Conservation (phyloP, 2,888 invertebrate species). For the Prosopocoilus inquinatus region DNA sequence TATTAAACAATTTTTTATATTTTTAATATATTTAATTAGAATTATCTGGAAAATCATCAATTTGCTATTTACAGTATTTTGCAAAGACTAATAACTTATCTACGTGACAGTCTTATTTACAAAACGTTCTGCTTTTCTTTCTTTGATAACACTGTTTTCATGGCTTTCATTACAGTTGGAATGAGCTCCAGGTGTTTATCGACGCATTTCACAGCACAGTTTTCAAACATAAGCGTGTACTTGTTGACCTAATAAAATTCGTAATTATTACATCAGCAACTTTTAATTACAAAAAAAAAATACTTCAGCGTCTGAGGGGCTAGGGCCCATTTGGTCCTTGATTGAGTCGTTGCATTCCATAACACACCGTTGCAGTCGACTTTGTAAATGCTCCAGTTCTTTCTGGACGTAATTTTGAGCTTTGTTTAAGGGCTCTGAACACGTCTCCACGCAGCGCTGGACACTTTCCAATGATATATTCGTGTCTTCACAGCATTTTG, state of each 20-base stretch:
- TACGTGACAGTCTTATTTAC: too few relatives aligned
- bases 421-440: conserved; percentile 68
- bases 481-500: conserved; percentile 80
- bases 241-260: conserved; percentile 60
- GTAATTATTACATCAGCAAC: conserved; percentile 8
- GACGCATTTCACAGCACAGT: conserved; percentile 84
- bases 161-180: conserved; percentile 72
- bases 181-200: conserved; percentile 78
- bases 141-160: conserved; percentile 67
- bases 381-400: conserved; percentile 68
- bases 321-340: conserved; percentile 72
- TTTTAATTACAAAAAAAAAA: conserved; percentile 18
- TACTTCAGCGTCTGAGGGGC: conserved; percentile 67
- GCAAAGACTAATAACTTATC: too few relatives aligned
- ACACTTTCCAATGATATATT: conserved; percentile 71
- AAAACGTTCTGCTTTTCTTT: conserved; percentile 31
- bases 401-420: conserved; percentile 78
- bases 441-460: conserved; percentile 81
- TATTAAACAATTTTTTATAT: too few relatives aligned
- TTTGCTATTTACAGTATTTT: too few relatives aligned
- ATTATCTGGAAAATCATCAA: too few relatives aligned
- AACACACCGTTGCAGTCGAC: conserved; percentile 84
- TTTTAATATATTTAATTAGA: too few relatives aligned
- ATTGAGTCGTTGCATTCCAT: conserved; percentile 89
- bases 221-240: conserved; percentile 76